phyloP scores from a whole-genome alignment of 2,888 invertebrate genomes.

The Cheilosia grossa region DNA sequence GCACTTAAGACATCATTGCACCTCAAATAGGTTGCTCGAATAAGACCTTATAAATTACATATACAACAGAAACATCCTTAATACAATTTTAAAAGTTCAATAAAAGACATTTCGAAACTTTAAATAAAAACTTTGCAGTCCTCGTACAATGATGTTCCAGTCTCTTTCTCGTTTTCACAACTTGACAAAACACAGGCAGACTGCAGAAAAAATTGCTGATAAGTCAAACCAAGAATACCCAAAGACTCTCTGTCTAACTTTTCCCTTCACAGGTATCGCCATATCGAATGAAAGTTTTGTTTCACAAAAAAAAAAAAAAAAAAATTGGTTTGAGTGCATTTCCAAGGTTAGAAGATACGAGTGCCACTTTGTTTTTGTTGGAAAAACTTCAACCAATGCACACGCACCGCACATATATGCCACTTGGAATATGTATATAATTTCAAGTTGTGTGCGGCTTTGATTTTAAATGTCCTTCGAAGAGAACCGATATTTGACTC shows the following conservation, averaged over 20 bases:
- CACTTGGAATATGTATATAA: slow-evolving; percentile 53
- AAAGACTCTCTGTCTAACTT: slow-evolving; percentile 28
- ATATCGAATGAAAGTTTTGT: slow-evolving; percentile 53
- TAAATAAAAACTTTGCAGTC: slow-evolving; percentile 61
- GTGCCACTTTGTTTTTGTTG: neutral
- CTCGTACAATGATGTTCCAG: slow-evolving; percentile 18
- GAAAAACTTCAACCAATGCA: slow-evolving; percentile 14
- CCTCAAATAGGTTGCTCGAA: slow-evolving; percentile 14
- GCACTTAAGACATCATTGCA: slow-evolving; percentile 23
- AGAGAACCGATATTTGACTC: slow-evolving; percentile 7
- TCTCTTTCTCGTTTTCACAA: slow-evolving; percentile 2
- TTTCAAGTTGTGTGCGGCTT: slow-evolving; percentile 52
- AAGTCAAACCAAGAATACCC: slow-evolving; percentile 25
- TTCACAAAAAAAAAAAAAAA: neutral
- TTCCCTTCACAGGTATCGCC: slow-evolving; percentile 56
- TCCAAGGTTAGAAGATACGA: slow-evolving; percentile 23
- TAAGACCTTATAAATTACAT: neutral
- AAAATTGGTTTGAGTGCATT: slow-evolving; percentile 5
- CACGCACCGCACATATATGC: slow-evolving; percentile 3
- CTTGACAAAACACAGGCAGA: slow-evolving; percentile 29
- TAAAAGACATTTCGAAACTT: slow-evolving; percentile 68
- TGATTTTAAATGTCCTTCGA: slow-evolving; percentile 53
- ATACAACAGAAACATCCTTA: slow-evolving; percentile 56
- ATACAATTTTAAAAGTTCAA: slow-evolving; percentile 73
- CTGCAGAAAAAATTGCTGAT: neutral